Percentiles rank a stretch among this genome's conserved stretches.
These are phyloP conservation scores for Diaperis boleti DNA, from an alignment of 2,888 invertebrate genomes.

Conservation along the genomic window DNA sequence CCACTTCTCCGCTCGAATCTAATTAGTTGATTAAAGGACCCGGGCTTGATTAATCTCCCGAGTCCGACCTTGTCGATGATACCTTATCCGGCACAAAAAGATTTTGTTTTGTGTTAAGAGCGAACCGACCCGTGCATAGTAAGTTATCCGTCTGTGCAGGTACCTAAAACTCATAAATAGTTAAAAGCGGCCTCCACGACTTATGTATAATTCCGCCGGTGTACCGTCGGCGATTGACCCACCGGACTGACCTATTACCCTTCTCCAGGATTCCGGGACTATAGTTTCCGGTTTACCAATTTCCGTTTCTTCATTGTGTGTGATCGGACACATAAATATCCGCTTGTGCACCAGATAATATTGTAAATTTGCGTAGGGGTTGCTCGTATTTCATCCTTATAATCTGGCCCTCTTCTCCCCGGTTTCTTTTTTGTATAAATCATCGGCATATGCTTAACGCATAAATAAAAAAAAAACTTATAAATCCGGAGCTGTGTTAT, in stretches of 20 bases:
- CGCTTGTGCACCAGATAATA: conserved; percentile 34
- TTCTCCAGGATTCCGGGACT: conserved; percentile 24
- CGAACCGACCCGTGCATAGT: conserved; percentile 9
- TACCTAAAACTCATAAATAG: conserved; percentile 31
- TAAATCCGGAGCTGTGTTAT: conserved; percentile 14
- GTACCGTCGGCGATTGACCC: conserved; percentile 34
- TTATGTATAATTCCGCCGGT: conserved; percentile 38
- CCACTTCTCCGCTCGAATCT: conserved; percentile 7
- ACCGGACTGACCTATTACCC: conserved; percentile 34
- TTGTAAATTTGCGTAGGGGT: conserved; percentile 36
- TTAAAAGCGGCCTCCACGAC: conserved; percentile 26
- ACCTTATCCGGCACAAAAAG: conserved; percentile 21
- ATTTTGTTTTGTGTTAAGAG: conserved; percentile 17
- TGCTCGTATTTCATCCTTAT: conserved; percentile 33
- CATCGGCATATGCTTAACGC: conserved; percentile 37
- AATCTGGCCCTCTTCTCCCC: too few relatives aligned
- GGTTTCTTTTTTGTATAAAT: conserved; percentile 35
- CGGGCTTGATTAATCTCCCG: conserved; percentile 29
- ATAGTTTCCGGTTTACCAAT: conserved; percentile 22
- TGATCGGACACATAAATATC: conserved; percentile 38
- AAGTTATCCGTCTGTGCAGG: conserved; percentile 3
- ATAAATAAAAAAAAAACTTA: conserved; percentile 41
- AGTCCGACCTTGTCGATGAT: conserved; percentile 13
- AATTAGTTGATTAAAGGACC: conserved; percentile 38
- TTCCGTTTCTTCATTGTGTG: conserved; percentile 36